These are phyloP conservation scores for Tympanoctomys barrerae DNA, from an alignment of 2,797 vertebrate species.

Conservation along the genomic window DNA sequence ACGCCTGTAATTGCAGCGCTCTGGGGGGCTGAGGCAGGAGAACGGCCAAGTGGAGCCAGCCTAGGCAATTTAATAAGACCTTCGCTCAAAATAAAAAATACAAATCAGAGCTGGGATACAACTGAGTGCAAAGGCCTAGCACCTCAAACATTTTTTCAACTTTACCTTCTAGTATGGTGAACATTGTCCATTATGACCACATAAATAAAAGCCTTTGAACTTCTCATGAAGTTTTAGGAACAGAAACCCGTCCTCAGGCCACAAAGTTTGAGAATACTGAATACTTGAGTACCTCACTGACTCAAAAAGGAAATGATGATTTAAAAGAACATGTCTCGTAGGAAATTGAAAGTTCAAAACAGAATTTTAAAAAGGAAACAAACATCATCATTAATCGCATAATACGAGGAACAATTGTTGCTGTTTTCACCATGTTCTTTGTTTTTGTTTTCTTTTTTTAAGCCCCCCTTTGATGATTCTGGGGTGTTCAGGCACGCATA, in stretches of 20 bases:
- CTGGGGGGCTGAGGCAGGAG: neutral
- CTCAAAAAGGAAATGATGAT: neutral
- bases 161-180: constrained; percentile 39
- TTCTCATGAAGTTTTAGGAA: neutral
- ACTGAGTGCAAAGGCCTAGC: neutral
- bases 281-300: neutral
- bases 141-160: neutral
- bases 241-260: neutral
- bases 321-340: neutral
- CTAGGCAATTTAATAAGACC: neutral
- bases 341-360: constrained; percentile 20
- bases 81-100: neutral
- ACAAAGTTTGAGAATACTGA: neutral
- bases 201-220: constrained; percentile 6
- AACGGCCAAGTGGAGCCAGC: neutral
- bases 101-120: neutral
- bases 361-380: neutral
- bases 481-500: too few species aligned
- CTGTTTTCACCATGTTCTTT: neutral
- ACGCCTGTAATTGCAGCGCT: neutral
- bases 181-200: neutral
- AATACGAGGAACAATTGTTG: neutral
- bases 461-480: neutral
- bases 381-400: neutral
- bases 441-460: neutral